Base-by-base conservation (phyloP, 2,113 vertebrate genomes). In the Aythya baeri region DNA sequence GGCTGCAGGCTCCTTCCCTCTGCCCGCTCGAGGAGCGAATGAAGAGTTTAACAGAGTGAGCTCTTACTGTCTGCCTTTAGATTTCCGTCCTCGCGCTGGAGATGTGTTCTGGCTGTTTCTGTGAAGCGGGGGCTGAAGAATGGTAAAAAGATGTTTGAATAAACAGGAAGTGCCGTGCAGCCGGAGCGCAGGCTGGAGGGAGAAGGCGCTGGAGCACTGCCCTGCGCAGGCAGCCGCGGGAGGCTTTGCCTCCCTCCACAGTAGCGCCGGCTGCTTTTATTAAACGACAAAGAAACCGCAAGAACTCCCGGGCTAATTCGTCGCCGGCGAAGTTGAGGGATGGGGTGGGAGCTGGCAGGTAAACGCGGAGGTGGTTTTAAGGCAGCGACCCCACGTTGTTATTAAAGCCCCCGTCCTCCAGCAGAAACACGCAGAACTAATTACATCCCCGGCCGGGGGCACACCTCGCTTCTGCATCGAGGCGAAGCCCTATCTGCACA, bases 81-180 rank as follows among this genome's bases (percentile, higher is more conserved):
- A 96, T 98, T 98, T 97, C 98, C 95, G 98, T 98, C 97, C 95
- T 97, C 97, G 77, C 91, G 96, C 97, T 94, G 97, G 94, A 97
- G 97, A 98, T 98, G 97, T 91, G 97, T 96, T 98, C 98, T 98
- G 98, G 98, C 97, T 98, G 98, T 97, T 98, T 98, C 98, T 98
- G 98, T 95, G 98, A 98, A 98, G 98, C 97, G 97, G 98, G 98
- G 98, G 98, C 97, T 97, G 98, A 98, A 97, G 98, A 98, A 98
- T 98, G 98, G 98, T 98, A 98, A 98, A 98, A 98, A 98, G 98
- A 98, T 98, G 98, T 98, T 98, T 99, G 98, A 99, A 99, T 99
- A 99, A 99, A 99, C 99, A 99, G 99, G 99, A 99, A 99, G 98
- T 98, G 98, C 98, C 95, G 98, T 97, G 98, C 97, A 98, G 98